phyloP scores from a whole-genome alignment of 2,797 vertebrate genomes.

The Eidolon dupreanum region DNA sequence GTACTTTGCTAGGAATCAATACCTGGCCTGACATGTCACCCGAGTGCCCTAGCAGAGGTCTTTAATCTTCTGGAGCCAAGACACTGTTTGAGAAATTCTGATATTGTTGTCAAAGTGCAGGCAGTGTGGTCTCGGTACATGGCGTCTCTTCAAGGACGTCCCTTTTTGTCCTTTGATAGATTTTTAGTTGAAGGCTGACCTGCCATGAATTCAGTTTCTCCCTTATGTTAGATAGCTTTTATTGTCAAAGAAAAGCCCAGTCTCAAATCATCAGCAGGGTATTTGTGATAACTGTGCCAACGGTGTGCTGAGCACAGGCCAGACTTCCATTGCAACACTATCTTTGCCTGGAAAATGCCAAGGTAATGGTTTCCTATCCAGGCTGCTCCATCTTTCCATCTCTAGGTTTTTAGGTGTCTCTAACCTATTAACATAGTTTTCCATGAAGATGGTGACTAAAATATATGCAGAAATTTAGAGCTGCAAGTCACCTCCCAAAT shows the following conservation, averaged over 20 bases:
- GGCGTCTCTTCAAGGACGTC: not conserved
- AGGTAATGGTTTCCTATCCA: not conserved
- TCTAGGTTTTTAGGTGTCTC: not conserved
- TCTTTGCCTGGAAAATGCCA: not conserved
- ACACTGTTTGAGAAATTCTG: not conserved
- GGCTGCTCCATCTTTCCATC: not conserved
- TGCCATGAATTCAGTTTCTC: not conserved
- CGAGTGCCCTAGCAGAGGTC: rapidly evolving
- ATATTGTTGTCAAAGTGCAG: not conserved
- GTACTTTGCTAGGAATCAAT: not conserved
- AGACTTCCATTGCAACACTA: not conserved
- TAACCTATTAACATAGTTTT: not conserved
- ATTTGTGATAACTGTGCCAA: not conserved
- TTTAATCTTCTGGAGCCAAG: not conserved
- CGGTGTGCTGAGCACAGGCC: not conserved
- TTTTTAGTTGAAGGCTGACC: not conserved
- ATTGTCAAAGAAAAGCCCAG: not conserved
- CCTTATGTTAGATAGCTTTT: not conserved
- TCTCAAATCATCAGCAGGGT: not conserved
- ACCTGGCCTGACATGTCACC: not conserved
- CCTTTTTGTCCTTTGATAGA: not conserved
- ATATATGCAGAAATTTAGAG: not conserved
- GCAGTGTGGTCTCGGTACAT: not conserved
- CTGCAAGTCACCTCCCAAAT: not conserved
- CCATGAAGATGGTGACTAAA: not conserved